These are phyloP conservation scores for Dissostichus mawsoni DNA, from an alignment of 2,113 vertebrate species.

Conservation along the genomic window DNA sequence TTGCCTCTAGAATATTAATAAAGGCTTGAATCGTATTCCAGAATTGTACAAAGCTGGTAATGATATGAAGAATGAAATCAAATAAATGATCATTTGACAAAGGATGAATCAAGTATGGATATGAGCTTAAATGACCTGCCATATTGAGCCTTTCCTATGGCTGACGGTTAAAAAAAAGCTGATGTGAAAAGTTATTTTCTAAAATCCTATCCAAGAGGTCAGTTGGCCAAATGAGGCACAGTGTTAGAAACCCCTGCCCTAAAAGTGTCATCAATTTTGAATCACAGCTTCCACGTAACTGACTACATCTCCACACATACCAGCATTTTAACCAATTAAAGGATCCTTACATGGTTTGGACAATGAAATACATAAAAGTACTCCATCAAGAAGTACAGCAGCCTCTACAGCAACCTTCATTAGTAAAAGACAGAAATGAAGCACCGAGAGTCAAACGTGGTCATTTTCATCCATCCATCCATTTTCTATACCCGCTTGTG, in stretches of 20 bases:
- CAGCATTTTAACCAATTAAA: conserved; percentile 17
- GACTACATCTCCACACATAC: conserved; percentile 10
- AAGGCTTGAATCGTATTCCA: conserved; percentile 30
- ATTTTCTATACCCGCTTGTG: neutral
- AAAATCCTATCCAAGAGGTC: conserved; percentile 32
- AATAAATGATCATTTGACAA: conserved; percentile 11
- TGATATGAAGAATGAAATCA: conserved; percentile 20
- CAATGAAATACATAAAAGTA: conserved; percentile 13
- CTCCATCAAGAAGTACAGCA: conserved; percentile 32
- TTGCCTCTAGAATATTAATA: conserved; percentile 21
- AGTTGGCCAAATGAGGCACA: conserved; percentile 46
- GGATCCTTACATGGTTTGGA: conserved; percentile 10
- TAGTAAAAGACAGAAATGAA: conserved; percentile 42
- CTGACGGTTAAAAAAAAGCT: neutral
- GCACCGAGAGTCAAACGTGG: conserved; percentile 39
- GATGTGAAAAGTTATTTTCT: neutral
- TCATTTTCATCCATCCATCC: neutral
- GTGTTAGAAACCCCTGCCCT: conserved; percentile 28
- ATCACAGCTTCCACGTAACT: conserved; percentile 42
- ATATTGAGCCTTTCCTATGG: neutral
- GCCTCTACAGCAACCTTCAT: conserved; percentile 41
- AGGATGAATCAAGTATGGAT: conserved; percentile 22
- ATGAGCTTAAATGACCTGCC: conserved; percentile 25
- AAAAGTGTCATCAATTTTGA: conserved; percentile 14
- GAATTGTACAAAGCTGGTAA: conserved; percentile 22